Base-by-base conservation (phyloP, 2,888 invertebrate species). In the Callimorpha dominula region DNA sequence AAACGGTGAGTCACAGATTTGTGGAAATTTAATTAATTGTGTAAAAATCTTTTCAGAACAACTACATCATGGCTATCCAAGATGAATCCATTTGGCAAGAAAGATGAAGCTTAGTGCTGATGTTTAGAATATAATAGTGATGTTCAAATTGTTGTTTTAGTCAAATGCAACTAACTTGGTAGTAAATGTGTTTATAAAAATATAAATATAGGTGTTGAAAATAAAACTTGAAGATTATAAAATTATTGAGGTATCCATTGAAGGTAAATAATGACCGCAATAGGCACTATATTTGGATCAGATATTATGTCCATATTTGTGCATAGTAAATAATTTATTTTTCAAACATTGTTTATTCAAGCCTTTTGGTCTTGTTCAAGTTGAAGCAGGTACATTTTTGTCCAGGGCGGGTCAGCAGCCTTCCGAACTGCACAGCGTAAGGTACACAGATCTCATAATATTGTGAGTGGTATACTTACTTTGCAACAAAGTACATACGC, bases 71-170 rank as follows among this genome's bases (percentile, higher is more conserved):
- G 98, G 98, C 92, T 98, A 69, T 96, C 97, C 17, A 98, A 97
- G 93, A 96, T 98, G 79, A 98, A 98, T 95, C 97, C 97, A 63
- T 98, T 98, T 92, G 96, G 96, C 70, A 97, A 97, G 87, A 97
- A 97, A 90, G 96, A 96, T 76, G 96, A 96, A 94, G 96, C 96
- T 78, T 96, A 95, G 87, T 73, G 78, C 79, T 72, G 78, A 80
- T 83, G 78, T 76, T 66, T 71, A 74, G 57, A 72, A 65, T 69
- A 72, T 60, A 64, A 66, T 79, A 82, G 82, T 64, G 73, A 75
- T 72, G 80, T 82, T 86, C 79, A 88, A 89, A 89, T 89, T 93
- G 88, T 91, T 92, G 87, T 92, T 91, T 87, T 92, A 91, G 90
- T 80, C 84, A 88, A 84, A 82, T 92, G 88, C 91, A 46, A 46